Base-by-base conservation (phyloP, 2,797 vertebrate species). In the Micropoecilia bifurca region DNA sequence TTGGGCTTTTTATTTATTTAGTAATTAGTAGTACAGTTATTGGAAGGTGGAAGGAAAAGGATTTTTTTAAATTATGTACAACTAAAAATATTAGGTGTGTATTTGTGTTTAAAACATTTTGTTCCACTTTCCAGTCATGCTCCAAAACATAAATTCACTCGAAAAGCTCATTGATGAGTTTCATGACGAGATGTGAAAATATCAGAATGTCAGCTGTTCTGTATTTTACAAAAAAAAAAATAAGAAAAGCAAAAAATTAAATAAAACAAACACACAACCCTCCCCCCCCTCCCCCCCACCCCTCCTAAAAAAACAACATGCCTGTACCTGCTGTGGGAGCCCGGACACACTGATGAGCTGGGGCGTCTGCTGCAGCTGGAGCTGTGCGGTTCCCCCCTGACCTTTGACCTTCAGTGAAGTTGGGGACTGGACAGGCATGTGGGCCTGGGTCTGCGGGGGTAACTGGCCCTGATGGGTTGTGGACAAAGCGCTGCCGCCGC, bases 271-370 rank as follows among this genome's bases (percentile, higher is more conserved):
- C 7, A 43, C 76, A 3, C 84, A 92, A 20, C 2, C 10, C 9
- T 1, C 9, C 10, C 45, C 10, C 13, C 45, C 3, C 9, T 1
- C 9, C 10, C 45, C 10, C 13, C 45, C 3, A n/a, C n/a, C n/a
- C n/a, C n/a, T n/a, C n/a, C n/a, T n/a, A n/a, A 13, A 13, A 46
- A 46, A 46, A 43, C 41, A 20, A 22, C 48, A 22, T 1, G 48
- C 48, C 86, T 91, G 89, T 75, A 97, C 97, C 95, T 96, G 97
- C 84, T 97, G 97, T 91, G 96, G 97, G 73, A 98, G 96, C 89
- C 96, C 97, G 82, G 97, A 96, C 91, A 97, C 90, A 80, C 96
- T 95, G 90, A 95, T 95, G 85, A 98, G 92, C 87, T 97, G 97
- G 1, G 96, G 95, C 22, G 96, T 94, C 87, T 96, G 97, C 61